phyloP scores from a whole-genome alignment of 92 coral and sea anemone species.

The Epizoanthus stellaris region DNA sequence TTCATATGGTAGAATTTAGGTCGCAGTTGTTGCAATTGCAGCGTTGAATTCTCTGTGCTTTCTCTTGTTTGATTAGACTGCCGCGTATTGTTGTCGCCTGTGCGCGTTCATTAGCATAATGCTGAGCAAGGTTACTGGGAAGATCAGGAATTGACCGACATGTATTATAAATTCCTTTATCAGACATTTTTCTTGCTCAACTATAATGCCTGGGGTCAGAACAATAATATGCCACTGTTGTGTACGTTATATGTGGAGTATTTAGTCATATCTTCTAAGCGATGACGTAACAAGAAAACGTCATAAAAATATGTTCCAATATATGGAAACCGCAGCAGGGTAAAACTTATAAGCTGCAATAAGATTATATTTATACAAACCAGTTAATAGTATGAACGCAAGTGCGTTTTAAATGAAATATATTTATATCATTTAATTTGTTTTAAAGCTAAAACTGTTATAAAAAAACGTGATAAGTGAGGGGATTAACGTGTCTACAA shows the following conservation, averaged over 20 bases:
- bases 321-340: neutral
- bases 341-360: neutral
- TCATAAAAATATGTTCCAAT: neutral
- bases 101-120: too few species aligned
- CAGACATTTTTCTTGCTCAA: neutral
- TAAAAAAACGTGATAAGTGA: neutral
- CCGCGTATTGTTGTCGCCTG: too few species aligned
- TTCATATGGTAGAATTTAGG: too few species aligned
- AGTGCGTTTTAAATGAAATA: slow-evolving; percentile 14
- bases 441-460: slow-evolving; percentile 23
- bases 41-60: too few species aligned
- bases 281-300: neutral
- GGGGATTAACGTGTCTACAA: too few species aligned
- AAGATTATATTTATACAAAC: slow-evolving; percentile 19
- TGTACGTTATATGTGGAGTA: neutral
- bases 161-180: too few species aligned
- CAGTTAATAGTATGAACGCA: neutral
- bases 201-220: neutral
- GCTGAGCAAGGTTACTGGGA: too few species aligned
- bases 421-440: slow-evolving; percentile 5
- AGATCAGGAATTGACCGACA: too few species aligned
- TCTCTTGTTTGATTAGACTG: too few species aligned
- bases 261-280: neutral
- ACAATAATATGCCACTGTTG: neutral
- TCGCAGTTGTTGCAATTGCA: too few species aligned